These are phyloP conservation scores for Myotis brandtii DNA, from an alignment of 2,113 vertebrate species.

Conservation along the genomic window DNA sequence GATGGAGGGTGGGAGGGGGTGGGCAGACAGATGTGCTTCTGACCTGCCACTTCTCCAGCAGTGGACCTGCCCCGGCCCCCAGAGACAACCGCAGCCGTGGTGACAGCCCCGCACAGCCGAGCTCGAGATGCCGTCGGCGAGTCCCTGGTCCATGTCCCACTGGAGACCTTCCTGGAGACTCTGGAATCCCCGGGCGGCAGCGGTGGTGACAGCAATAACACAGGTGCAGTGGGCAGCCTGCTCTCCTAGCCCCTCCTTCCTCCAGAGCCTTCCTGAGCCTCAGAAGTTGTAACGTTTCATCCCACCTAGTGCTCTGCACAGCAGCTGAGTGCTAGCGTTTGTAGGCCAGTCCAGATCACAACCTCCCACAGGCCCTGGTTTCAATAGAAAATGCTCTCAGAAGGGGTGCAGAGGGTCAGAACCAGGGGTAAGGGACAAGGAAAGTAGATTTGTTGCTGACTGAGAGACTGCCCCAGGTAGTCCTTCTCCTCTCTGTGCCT, in stretches of 20 bases:
- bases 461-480: neutral
- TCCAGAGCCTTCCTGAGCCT: neutral
- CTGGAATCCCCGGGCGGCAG: slow-evolving; percentile 87
- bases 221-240: neutral
- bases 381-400: neutral
- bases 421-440: neutral
- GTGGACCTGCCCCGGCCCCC: slow-evolving; percentile 82
- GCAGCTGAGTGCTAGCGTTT: neutral
- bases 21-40: neutral
- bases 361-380: neutral
- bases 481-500: neutral
- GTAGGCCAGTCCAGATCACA: neutral
- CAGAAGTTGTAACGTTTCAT: neutral
- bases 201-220: slow-evolving; percentile 72
- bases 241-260: neutral
- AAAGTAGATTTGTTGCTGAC: neutral
- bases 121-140: slow-evolving; percentile 90
- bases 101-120: slow-evolving; percentile 85
- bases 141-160: slow-evolving; percentile 91
- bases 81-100: slow-evolving; percentile 75
- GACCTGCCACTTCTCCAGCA: neutral
- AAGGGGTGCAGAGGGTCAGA: neutral
- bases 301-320: neutral
- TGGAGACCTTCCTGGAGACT: slow-evolving; percentile 95
- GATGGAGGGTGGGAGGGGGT: neutral